These are phyloP conservation scores for Okapia johnstoni DNA, from an alignment of 2,113 vertebrate species.

Conservation along the genomic window DNA sequence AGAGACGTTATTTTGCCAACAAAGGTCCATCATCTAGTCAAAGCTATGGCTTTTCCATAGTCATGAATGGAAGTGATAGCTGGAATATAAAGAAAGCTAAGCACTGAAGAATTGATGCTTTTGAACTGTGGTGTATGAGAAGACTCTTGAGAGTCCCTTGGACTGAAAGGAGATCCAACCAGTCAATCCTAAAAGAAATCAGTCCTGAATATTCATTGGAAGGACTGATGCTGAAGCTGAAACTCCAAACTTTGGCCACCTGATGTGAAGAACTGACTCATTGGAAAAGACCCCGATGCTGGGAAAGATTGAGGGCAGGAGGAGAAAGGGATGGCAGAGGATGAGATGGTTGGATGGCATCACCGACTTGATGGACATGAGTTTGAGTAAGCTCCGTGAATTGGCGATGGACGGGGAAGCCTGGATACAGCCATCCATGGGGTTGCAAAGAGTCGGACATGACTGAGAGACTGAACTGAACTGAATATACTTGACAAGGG, in stretches of 20 bases:
- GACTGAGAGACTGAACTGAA: neutral
- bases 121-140: neutral
- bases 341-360: neutral
- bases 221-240: neutral
- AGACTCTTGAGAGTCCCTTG: neutral
- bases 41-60: neutral
- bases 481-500: neutral
- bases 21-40: neutral
- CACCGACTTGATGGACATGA: rapidly evolving
- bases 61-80: neutral
- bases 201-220: neutral
- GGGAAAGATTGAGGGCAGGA: neutral
- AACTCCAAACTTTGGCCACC: neutral
- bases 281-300: neutral
- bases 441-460: neutral
- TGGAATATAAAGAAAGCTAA: neutral
- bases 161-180: neutral
- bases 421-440: neutral
- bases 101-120: neutral
- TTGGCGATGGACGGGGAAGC: neutral
- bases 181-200: neutral
- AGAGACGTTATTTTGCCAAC: neutral
- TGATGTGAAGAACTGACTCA: neutral
- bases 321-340: neutral
- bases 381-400: neutral